These are phyloP conservation scores for Phoeniculus purpureus DNA, from an alignment of 2,797 vertebrate species.

Conservation along the genomic window DNA sequence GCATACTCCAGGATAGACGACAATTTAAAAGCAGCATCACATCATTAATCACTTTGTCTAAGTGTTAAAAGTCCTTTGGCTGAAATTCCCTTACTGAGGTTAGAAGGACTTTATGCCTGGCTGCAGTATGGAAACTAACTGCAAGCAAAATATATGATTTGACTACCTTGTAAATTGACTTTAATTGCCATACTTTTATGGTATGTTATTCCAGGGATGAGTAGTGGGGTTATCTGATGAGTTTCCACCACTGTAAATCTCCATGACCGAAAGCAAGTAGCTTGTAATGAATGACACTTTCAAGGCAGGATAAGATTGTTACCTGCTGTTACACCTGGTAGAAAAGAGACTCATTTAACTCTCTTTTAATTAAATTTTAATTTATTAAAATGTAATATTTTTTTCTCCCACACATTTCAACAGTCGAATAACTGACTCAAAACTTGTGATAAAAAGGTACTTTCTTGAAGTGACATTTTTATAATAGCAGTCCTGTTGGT, in stretches of 20 bases:
- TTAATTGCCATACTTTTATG: background rate
- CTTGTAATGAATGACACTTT: constrained; percentile 64
- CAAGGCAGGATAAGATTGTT: constrained; percentile 54
- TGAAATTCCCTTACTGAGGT: background rate
- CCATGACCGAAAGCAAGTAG: constrained; percentile 57
- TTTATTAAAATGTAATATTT: too few relatives aligned
- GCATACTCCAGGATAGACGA: background rate
- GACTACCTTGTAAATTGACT: background rate
- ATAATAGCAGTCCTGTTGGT: background rate
- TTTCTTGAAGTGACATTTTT: background rate
- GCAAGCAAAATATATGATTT: background rate
- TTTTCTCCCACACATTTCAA: constrained; percentile 30
- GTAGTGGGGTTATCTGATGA: background rate
- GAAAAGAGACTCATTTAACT: constrained; percentile 37
- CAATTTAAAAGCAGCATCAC: background rate
- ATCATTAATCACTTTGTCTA: background rate
- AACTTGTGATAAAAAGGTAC: background rate
- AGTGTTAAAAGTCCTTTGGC: background rate
- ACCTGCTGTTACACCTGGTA: constrained; percentile 35
- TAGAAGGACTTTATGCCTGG: background rate
- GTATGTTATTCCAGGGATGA: background rate
- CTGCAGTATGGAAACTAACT: background rate
- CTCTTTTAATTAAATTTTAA: too few relatives aligned
- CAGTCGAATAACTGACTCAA: constrained; percentile 32
- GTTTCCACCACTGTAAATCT: constrained; percentile 43